Percentiles rank a stretch among this genome's conserved stretches.
phyloP scores from a whole-genome alignment of 2,888 invertebrate genomes.

The Scaptomyza flava region DNA sequence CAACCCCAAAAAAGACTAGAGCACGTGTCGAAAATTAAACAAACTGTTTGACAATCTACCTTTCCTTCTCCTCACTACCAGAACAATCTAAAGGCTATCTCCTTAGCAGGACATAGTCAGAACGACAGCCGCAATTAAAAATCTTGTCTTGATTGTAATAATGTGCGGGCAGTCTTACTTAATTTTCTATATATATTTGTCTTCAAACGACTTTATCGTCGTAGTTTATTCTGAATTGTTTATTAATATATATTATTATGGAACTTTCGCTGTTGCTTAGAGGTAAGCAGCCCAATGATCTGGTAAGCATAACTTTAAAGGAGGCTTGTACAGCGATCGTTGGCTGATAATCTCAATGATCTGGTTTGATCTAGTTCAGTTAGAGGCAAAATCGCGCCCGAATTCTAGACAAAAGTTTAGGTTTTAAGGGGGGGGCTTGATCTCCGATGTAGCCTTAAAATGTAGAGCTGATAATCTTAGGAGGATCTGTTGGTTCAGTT shows the following conservation, averaged over 20 bases:
- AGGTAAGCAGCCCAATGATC: neutral
- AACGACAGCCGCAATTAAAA: conserved; percentile 14
- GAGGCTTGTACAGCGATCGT: neutral
- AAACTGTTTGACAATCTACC: conserved; percentile 64
- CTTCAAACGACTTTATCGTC: no score
- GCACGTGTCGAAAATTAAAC: conserved; percentile 71
- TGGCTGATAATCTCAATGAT: conserved; percentile 23
- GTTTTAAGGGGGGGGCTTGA: conserved; percentile 53
- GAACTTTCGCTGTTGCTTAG: neutral
- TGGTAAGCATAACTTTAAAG: conserved; percentile 12
- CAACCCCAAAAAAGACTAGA: conserved; percentile 28
- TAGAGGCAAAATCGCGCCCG: conserved; percentile 42
- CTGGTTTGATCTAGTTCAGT: conserved; percentile 10
- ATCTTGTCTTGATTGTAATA: no score
- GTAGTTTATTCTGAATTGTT: no score
- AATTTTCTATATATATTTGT: no score
- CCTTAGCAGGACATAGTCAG: conserved; percentile 1
- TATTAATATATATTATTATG: no score
- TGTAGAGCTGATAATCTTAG: conserved; percentile 39
- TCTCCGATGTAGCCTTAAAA: conserved; percentile 4
- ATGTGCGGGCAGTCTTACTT: no score
- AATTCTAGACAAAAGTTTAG: conserved; percentile 28
- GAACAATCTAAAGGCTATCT: neutral
- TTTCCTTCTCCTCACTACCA: neutral
- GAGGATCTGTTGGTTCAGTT: conserved; percentile 20